Evolutionary conservation across 2,888 invertebrate species (phyloP).

Genomic region (Auanema sp.): DNA sequence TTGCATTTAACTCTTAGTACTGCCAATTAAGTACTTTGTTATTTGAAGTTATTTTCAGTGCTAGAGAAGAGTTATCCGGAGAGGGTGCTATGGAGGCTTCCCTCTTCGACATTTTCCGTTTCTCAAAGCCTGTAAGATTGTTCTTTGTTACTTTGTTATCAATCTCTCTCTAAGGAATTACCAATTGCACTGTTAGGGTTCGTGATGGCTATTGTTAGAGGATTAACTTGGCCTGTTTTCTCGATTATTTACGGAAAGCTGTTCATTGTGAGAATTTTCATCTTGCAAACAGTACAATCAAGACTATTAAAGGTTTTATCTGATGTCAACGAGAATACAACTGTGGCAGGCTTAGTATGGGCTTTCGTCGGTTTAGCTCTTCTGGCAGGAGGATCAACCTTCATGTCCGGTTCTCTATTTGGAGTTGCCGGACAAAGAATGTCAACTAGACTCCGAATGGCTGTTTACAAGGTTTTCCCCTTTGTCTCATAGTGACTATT

Average conservation of each 20-base stretch:
- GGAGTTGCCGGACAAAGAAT: constrained; percentile 49
- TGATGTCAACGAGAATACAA: constrained; percentile 26
- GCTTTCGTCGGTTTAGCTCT: constrained; percentile 35
- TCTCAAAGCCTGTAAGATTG: constrained; percentile 31
- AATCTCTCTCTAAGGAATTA: constrained; percentile 31
- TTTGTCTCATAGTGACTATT: background rate
- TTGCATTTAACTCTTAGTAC: background rate
- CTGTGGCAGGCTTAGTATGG: constrained; percentile 21
- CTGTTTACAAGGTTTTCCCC: constrained; percentile 51
- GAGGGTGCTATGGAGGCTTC: constrained; percentile 50
- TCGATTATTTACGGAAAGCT: constrained; percentile 58
- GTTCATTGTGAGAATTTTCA: constrained; percentile 32
- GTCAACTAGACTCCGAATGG: constrained; percentile 58
- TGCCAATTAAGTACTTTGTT: background rate
- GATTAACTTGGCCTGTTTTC: constrained; percentile 56
- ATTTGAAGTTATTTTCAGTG: constrained; percentile 11
- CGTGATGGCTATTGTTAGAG: constrained; percentile 44
- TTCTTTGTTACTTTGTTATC: background rate
- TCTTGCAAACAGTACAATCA: background rate
- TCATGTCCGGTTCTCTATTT: constrained; percentile 42
- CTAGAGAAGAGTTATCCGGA: constrained; percentile 48
- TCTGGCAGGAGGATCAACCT: constrained; percentile 38
- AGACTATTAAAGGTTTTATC: constrained; percentile 22
- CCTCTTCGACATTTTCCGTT: constrained; percentile 46
- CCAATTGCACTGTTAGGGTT: constrained; percentile 39